Conservation (phyloP, 2,113 vertebrate genomes). For the Jacana jacana region DNA sequence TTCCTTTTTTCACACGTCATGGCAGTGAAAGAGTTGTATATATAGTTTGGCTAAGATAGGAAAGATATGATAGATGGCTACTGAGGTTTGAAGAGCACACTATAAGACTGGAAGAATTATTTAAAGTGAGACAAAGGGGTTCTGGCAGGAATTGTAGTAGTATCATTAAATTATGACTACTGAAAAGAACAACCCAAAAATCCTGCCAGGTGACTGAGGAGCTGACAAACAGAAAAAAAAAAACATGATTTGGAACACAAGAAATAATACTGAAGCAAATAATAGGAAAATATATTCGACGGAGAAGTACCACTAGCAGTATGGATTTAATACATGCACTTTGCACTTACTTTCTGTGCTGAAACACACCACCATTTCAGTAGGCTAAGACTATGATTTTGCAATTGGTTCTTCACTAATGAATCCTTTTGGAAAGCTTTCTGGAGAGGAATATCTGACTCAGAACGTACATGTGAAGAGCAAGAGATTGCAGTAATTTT, state of each 20-base stretch:
- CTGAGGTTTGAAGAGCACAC: background rate
- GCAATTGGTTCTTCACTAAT: background rate
- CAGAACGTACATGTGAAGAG: background rate
- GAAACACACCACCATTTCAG: background rate
- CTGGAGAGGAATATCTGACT: background rate
- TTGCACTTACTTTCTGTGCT: background rate
- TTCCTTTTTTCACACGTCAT: background rate
- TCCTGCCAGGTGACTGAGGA: background rate
- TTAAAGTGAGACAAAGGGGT: background rate
- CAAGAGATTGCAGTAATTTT: background rate
- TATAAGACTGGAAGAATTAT: background rate
- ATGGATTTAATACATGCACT: background rate
- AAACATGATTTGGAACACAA: background rate
- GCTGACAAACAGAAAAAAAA: background rate
- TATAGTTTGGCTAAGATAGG: background rate
- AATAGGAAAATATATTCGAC: background rate
- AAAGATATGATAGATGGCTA: background rate
- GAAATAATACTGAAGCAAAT: background rate
- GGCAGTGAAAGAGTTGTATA: background rate
- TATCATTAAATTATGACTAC: background rate
- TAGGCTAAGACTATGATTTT: background rate
- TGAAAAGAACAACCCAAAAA: constrained; percentile 11
- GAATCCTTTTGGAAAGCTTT: background rate
- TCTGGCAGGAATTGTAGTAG: background rate
- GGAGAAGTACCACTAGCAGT: background rate